Evolutionary conservation across 2,113 vertebrate species (phyloP).

Genomic region (Zootoca vivipara): DNA sequence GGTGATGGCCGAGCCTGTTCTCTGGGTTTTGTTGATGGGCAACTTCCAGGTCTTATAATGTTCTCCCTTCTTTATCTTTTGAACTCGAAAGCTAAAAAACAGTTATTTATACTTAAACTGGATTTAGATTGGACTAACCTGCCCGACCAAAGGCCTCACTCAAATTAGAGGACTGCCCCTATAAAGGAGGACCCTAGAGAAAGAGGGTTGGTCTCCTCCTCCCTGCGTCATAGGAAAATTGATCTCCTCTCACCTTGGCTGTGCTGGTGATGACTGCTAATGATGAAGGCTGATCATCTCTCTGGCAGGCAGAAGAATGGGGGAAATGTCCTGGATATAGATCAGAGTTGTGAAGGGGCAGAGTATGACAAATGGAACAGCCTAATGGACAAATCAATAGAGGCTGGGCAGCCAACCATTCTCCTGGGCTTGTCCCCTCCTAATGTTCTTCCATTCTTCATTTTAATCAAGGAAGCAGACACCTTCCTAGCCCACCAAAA

Average conservation of each 20-base stretch:
- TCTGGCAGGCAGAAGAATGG: neutral
- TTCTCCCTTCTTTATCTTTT: too few species aligned
- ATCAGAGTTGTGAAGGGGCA: rapidly evolving
- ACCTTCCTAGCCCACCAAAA: neutral
- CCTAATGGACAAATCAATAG: neutral
- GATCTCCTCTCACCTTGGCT: neutral
- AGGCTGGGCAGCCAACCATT: neutral
- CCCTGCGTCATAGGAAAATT: neutral
- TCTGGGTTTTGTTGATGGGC: too few species aligned
- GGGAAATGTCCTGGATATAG: neutral
- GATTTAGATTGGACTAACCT: too few species aligned
- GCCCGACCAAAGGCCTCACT: too few species aligned
- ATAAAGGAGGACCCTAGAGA: too few species aligned
- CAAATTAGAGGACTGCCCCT: too few species aligned
- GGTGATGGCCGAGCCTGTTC: too few species aligned
- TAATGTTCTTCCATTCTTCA: neutral
- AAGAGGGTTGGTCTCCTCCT: neutral
- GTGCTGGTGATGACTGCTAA: neutral
- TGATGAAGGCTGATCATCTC: neutral
- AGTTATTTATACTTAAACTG: too few species aligned
- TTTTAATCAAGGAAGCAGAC: slow-evolving; percentile 1
- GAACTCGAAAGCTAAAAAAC: too few species aligned
- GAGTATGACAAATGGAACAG: neutral
- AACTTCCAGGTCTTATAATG: too few species aligned
- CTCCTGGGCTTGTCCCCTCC: neutral